These are phyloP conservation scores for Himalopsyche phryganea DNA, from an alignment of 1,140 invertebrate genomes.

Conservation along the genomic window DNA sequence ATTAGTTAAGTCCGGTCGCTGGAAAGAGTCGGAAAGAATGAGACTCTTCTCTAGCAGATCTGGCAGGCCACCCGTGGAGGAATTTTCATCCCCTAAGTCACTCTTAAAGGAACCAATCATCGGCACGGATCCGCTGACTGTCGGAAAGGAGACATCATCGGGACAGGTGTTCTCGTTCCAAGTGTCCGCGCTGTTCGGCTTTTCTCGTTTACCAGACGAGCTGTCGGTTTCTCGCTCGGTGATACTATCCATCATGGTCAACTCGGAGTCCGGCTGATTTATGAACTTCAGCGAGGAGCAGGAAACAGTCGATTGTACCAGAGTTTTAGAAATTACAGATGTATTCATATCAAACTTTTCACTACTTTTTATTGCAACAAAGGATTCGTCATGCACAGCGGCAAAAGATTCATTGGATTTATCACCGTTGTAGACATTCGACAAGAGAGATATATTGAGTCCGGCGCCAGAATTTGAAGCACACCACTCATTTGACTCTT, in stretches of 20 bases:
- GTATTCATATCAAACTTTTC: constrained; percentile 1
- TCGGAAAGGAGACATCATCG: constrained; percentile 74
- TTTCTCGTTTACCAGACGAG: constrained; percentile 33
- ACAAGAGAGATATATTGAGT: constrained; percentile 34
- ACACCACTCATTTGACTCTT: constrained; percentile 44
- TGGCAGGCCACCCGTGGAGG: constrained; percentile 36
- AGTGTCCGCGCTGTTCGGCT: constrained; percentile 50
- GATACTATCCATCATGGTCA: constrained; percentile 34
- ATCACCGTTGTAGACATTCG: constrained; percentile 42
- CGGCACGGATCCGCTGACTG: constrained; percentile 70
- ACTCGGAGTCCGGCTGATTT: constrained; percentile 4
- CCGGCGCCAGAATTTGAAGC: constrained; percentile 37
- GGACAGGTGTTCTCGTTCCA: constrained; percentile 74
- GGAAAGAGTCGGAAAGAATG: constrained; percentile 34
- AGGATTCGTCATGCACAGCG: constrained; percentile 33
- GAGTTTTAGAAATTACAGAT: constrained; percentile 10
- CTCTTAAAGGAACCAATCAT: constrained; percentile 65
- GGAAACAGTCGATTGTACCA: constrained; percentile 10
- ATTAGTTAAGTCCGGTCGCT: constrained; percentile 43
- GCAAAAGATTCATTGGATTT: constrained; percentile 50
- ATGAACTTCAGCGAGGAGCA: constrained; percentile 12
- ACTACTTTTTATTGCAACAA: not conserved
- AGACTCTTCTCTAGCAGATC: constrained; percentile 49
- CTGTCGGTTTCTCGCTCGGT: constrained; percentile 32
- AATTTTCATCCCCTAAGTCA: constrained; percentile 48